A percentile compares a stretch with the other conserved stretches of the same genome.
Conservation (phyloP, 2,113 vertebrate species). For the Coracopsis vasa region DNA sequence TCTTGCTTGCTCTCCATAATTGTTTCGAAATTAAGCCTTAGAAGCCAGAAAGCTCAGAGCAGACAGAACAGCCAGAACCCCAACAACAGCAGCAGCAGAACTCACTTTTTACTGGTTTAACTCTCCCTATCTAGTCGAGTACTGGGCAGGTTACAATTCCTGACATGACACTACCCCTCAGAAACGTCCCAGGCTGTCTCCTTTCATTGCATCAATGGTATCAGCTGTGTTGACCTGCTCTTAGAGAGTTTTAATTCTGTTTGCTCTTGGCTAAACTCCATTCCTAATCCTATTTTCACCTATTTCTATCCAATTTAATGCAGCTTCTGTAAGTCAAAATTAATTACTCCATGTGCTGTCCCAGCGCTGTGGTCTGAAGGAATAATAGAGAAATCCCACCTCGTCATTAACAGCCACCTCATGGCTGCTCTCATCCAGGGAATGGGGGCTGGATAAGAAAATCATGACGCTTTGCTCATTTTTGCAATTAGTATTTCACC, state of each 20-base stretch:
- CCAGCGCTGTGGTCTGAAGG: neutral
- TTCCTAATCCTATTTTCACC: conserved; percentile 77
- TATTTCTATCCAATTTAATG: conserved; percentile 75
- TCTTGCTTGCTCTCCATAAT: conserved; percentile 26
- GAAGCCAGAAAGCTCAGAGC: neutral
- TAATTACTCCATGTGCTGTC: conserved; percentile 61
- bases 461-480: accelerated
- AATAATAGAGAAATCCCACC: neutral
- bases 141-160: neutral
- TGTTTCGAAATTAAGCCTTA: conserved; percentile 58
- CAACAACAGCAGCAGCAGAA: neutral
- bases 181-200: conserved; percentile 30
- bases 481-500: neutral
- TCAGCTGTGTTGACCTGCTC: conserved; percentile 25
- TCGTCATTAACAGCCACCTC: neutral
- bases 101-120: neutral
- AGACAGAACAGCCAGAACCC: neutral
- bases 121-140: neutral
- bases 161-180: neutral
- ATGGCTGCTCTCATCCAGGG: neutral
- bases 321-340: conserved; percentile 73
- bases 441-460: neutral
- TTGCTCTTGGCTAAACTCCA: conserved; percentile 67
- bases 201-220: conserved; percentile 2
- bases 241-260: conserved; percentile 57